A percentile compares a stretch with the other conserved stretches of the same genome.
phyloP scores from a whole-genome alignment of 2,888 invertebrate species.

The Andrena chrysosceles region DNA sequence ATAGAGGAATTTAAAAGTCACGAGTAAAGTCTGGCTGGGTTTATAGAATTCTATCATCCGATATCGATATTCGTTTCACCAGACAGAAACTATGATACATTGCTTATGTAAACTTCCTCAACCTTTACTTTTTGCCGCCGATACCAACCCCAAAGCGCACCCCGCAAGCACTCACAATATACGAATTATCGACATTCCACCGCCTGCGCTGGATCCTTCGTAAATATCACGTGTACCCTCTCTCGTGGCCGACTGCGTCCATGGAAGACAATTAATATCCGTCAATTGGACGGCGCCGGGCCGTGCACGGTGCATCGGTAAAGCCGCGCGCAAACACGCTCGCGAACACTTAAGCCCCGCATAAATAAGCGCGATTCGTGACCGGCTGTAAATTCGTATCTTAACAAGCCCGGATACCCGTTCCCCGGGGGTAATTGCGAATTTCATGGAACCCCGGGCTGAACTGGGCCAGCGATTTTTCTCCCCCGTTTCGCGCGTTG shows the following conservation, averaged over 20 bases:
- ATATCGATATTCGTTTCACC: too few relatives aligned
- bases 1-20: too few relatives aligned
- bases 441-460: conserved; percentile 8
- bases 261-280: conserved; percentile 68
- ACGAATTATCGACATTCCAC: too few relatives aligned
- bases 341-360: conserved; percentile 43
- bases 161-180: too few relatives aligned
- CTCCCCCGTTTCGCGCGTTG: neutral
- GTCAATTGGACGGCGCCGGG: conserved; percentile 46
- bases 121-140: too few relatives aligned
- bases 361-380: conserved; percentile 57
- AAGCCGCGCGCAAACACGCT: conserved; percentile 26
- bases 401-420: conserved; percentile 27
- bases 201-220: neutral
- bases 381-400: conserved; percentile 46
- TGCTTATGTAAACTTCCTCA: too few relatives aligned
- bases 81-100: too few relatives aligned
- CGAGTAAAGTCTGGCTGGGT: too few relatives aligned
- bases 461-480: conserved; percentile 10
- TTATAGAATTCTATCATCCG: too few relatives aligned
- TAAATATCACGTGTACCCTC: neutral
- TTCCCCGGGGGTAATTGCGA: conserved; percentile 16
- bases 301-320: conserved; percentile 12
- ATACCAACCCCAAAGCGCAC: too few relatives aligned
- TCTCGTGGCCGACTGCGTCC: conserved; percentile 1